Evolutionary conservation across 2,888 invertebrate species (phyloP).

Genomic region (Eupelmus urozonus): DNA sequence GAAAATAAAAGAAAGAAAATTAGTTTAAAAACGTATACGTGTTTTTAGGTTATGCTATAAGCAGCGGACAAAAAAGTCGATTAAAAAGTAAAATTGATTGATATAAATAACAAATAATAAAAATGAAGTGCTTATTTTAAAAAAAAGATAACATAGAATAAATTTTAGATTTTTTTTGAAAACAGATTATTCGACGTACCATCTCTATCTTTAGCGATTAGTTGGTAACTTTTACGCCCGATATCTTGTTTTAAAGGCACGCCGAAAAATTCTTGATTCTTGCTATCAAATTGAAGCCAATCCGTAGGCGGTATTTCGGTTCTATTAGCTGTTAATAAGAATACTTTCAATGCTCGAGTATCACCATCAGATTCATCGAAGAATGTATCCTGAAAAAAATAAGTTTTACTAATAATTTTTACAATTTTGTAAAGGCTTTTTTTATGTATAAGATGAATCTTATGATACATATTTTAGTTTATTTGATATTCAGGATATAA

Average conservation of each 20-base stretch:
- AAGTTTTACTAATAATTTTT: conserved; percentile 23
- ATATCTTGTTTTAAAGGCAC: conserved; percentile 85
- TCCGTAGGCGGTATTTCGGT: conserved; percentile 83
- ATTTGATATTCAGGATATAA: too few species aligned
- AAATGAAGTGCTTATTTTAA: too few species aligned
- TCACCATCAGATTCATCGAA: conserved; percentile 92
- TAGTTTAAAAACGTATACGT: too few species aligned
- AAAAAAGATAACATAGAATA: too few species aligned
- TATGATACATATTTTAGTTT: too few species aligned
- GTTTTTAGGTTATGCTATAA: too few species aligned
- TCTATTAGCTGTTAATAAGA: conserved; percentile 86
- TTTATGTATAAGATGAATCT: too few species aligned
- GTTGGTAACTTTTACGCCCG: conserved; percentile 87
- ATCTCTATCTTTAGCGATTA: conserved; percentile 79
- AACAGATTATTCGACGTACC: conserved; percentile 59
- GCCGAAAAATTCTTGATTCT: conserved; percentile 93
- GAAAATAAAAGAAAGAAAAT: too few species aligned
- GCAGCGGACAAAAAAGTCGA: too few species aligned
- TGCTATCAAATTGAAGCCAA: conserved; percentile 94
- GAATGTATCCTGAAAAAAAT: conserved; percentile 86
- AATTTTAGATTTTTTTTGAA: not conserved
- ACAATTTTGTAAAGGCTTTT: too few species aligned
- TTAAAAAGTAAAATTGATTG: too few species aligned
- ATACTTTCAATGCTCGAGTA: conserved; percentile 85
- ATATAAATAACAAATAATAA: too few species aligned